phyloP scores from a whole-genome alignment of 2,888 invertebrate species.

The Uropetala carovei region DNA sequence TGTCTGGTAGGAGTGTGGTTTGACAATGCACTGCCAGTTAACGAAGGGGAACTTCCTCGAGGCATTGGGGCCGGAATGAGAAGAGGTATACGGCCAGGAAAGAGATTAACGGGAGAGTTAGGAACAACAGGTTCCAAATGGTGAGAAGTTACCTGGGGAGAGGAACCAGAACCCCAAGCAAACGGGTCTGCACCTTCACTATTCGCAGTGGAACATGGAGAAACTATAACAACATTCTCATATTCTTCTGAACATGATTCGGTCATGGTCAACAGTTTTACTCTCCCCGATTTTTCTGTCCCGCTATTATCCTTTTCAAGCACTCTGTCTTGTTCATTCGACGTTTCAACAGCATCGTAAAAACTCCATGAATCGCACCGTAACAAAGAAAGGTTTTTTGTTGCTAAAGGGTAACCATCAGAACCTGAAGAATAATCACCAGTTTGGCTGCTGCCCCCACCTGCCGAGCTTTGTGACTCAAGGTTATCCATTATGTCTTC shows the following conservation, averaged over 20 bases:
- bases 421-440: slow-evolving; percentile 70
- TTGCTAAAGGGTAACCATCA: slow-evolving; percentile 70
- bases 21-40: slow-evolving; percentile 76
- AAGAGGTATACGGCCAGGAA: slow-evolving; percentile 26
- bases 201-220: not conserved
- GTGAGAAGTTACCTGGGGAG: not conserved
- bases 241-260: slow-evolving; percentile 35
- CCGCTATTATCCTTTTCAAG: not conserved
- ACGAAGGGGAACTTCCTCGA: slow-evolving; percentile 72
- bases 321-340: not conserved
- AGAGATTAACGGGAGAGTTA: slow-evolving; percentile 20
- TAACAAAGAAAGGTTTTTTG: slow-evolving; percentile 70
- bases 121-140: slow-evolving; percentile 23
- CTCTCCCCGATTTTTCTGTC: slow-evolving; percentile 4
- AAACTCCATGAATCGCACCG: slow-evolving; percentile 78
- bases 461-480: slow-evolving; percentile 67
- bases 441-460: slow-evolving; percentile 72
- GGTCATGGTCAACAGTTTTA: slow-evolving; percentile 8
- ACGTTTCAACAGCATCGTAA: slow-evolving; percentile 74
- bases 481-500: slow-evolving; percentile 68
- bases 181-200: slow-evolving; percentile 41
- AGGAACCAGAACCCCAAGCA: not conserved
- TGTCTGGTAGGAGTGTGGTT: slow-evolving; percentile 70
- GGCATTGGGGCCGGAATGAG: slow-evolving; percentile 69
- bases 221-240: slow-evolving; percentile 58